Percentiles rank a stretch among this genome's conserved stretches.
Conservation (phyloP, 1,140 invertebrate genomes). For the Thalassaphorura encarpata region DNA sequence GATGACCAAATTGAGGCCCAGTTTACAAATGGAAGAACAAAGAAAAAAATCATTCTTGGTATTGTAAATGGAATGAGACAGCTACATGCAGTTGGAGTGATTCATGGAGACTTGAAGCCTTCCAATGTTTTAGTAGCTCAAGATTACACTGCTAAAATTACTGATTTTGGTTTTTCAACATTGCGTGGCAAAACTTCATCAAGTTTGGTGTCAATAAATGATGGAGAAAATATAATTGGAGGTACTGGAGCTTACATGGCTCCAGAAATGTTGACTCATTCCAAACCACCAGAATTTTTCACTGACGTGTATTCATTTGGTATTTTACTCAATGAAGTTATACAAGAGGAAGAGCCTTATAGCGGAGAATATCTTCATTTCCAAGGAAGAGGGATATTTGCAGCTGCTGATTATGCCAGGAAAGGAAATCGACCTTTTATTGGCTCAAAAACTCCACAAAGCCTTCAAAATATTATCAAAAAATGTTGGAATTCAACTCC, state of each 20-base stretch:
- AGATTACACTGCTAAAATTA: conserved; percentile 11
- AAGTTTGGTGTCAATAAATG: not conserved
- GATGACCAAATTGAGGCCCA: conserved; percentile 9
- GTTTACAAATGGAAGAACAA: conserved; percentile 13
- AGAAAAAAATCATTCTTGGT: conserved; percentile 6
- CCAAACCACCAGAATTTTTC: not conserved
- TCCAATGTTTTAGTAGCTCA: conserved; percentile 8
- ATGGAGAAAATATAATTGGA: conserved; percentile 4
- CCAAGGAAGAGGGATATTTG: conserved; percentile 4
- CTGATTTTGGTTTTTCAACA: conserved; percentile 11
- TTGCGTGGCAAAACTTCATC: conserved; percentile 7
- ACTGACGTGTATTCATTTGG: conserved; percentile 14
- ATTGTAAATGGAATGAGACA: conserved; percentile 13
- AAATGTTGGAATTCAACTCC: not conserved
- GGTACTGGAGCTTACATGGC: conserved; percentile 21
- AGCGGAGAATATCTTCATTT: conserved; percentile 3
- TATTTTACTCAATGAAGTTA: conserved; percentile 14
- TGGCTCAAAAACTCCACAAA: not conserved
- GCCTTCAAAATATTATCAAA: not conserved
- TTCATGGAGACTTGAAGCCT: conserved; percentile 19
- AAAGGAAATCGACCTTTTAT: conserved; percentile 10
- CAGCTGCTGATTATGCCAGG: conserved; percentile 7
- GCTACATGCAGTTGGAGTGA: conserved; percentile 13
- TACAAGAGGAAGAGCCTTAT: conserved; percentile 16
- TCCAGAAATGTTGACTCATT: conserved; percentile 2